A percentile compares a stretch with the other conserved stretches of the same genome.
phyloP scores from a whole-genome alignment of 64 coral and sea anemone genomes.

The Montipora efflorescens region DNA sequence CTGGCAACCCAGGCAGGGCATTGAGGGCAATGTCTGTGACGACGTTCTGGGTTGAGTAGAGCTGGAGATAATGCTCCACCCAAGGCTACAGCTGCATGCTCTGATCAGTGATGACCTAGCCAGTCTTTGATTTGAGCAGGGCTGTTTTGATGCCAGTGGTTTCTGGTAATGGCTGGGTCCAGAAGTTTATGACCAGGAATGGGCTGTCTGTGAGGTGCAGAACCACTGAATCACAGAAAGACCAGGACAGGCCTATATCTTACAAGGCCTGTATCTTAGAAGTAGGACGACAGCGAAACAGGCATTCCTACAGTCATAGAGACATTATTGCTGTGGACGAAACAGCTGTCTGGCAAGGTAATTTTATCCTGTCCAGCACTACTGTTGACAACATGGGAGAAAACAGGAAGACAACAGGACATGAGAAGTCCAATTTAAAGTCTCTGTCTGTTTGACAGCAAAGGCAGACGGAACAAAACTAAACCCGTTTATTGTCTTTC shows the following conservation, averaged over 20 bases:
- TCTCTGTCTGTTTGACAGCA: slow-evolving; percentile 50
- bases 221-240: slow-evolving; percentile 44
- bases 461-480: slow-evolving; percentile 50
- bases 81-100: too few species aligned
- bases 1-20: too few species aligned
- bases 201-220: slow-evolving; percentile 42
- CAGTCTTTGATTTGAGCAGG: too few species aligned
- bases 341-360: slow-evolving; percentile 44
- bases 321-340: slow-evolving; percentile 56
- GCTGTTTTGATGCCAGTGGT: too few species aligned
- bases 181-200: slow-evolving; percentile 42
- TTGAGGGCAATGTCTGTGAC: too few species aligned
- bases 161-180: slow-evolving; percentile 21
- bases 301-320: slow-evolving; percentile 34
- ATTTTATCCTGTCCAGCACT: slow-evolving; percentile 44
- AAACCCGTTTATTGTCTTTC: slow-evolving; percentile 49
- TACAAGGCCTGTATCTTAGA: slow-evolving; percentile 60
- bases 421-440: slow-evolving; percentile 38
- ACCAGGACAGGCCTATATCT: slow-evolving; percentile 53
- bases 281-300: slow-evolving; percentile 41
- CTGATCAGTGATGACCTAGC: too few species aligned
- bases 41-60: too few species aligned
- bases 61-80: too few species aligned
- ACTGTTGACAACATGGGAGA: slow-evolving; percentile 15
- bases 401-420: slow-evolving; percentile 53